Conservation (phyloP, 2,113 vertebrate species). For the Pampusana beccarii region DNA sequence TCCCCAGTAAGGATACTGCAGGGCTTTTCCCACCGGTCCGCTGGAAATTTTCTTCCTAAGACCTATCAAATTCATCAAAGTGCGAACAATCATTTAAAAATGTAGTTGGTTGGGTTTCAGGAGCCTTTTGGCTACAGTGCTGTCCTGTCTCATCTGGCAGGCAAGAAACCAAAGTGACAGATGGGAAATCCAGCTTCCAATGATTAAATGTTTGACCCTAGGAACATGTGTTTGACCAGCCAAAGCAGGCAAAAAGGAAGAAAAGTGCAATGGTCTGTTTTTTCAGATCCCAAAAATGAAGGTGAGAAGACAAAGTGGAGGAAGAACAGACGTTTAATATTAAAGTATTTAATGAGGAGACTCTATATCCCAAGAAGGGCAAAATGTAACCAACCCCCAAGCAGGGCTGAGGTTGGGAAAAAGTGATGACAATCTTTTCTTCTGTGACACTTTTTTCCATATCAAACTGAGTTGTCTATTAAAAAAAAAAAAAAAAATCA, state of each 20-base stretch:
- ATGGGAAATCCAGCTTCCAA: not conserved
- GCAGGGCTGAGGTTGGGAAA: not conserved
- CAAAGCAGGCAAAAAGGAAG: not conserved
- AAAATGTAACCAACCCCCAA: not conserved
- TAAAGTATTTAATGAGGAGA: not conserved
- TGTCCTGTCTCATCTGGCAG: not conserved
- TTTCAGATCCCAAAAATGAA: not conserved
- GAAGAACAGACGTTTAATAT: not conserved
- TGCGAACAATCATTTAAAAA: not conserved
- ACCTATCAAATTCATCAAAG: not conserved
- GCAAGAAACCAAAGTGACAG: not conserved
- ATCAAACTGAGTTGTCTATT: not conserved
- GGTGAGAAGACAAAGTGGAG: not conserved
- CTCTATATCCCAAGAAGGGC: not conserved
- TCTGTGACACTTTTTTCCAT: not conserved
- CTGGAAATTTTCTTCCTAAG: not conserved
- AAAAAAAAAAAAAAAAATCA: not conserved
- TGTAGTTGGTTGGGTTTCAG: not conserved
- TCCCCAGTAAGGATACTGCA: not conserved
- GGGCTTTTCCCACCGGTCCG: rapidly evolving
- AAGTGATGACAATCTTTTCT: not conserved
- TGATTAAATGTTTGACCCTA: not conserved
- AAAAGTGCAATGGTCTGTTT: not conserved
- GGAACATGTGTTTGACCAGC: not conserved
- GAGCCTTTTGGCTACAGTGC: not conserved